These are phyloP conservation scores for Tupiocoris notatus DNA, from an alignment of 2,888 invertebrate species.

Conservation along the genomic window DNA sequence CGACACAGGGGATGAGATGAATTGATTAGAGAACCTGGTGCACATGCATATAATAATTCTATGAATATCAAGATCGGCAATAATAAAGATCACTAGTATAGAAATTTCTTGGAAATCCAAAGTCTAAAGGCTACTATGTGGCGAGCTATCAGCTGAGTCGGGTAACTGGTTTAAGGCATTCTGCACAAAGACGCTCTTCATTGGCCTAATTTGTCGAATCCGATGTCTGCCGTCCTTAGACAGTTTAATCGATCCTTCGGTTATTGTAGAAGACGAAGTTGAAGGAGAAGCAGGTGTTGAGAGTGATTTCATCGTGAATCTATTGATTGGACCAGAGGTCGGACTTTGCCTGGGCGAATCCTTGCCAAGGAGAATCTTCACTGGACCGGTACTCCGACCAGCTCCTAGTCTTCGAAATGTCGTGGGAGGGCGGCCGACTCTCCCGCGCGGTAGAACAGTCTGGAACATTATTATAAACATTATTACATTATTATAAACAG, in stretches of 20 bases:
- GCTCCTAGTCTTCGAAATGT: neutral
- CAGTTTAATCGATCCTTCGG: neutral
- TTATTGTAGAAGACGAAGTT: neutral
- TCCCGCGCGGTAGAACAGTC: neutral
- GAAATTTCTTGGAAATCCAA: no score
- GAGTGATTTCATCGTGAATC: no score
- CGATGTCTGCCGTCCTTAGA: neutral
- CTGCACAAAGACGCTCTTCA: neutral
- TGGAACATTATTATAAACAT: neutral
- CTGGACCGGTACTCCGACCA: neutral
- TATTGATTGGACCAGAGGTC: no score
- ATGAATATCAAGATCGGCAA: no score
- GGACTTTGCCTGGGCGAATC: neutral
- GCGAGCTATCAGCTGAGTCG: neutral
- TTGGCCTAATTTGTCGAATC: neutral
- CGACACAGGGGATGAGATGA: no score
- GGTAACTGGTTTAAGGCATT: neutral
- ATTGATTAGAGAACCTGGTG: no score
- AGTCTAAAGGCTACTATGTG: neutral
- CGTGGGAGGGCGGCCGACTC: neutral
- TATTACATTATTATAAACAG: neutral
- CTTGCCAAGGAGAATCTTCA: neutral
- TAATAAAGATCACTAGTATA: no score
- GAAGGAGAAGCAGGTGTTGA: neutral
- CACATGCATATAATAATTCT: no score